A percentile compares a stretch with the other conserved stretches of the same genome.
Evolutionary conservation across 2,888 invertebrate species (phyloP).

Genomic region (Xestia ashworthii): DNA sequence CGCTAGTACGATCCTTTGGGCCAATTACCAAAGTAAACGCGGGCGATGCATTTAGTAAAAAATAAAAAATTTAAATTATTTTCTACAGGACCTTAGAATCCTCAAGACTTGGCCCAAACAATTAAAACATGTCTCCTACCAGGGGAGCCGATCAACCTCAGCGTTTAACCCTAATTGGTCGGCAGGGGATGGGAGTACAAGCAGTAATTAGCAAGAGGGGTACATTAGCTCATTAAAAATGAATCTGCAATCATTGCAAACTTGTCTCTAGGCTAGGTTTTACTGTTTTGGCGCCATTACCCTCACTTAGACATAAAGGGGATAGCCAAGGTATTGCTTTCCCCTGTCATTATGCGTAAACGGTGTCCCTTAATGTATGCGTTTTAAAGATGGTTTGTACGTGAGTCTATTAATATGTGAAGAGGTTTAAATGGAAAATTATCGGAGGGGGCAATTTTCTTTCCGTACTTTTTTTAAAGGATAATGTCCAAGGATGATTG

Average conservation of each 20-base stretch:
- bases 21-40: too few species aligned
- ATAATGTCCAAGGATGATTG: not conserved
- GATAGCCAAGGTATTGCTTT: constrained; percentile 1
- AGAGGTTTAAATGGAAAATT: constrained; percentile 39
- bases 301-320: constrained; percentile 39
- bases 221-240: constrained; percentile 50
- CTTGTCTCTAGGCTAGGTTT: constrained; percentile 34
- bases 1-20: too few species aligned
- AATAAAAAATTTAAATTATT: not conserved
- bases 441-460: not conserved
- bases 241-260: constrained; percentile 27
- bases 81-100: not conserved
- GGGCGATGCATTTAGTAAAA: too few species aligned
- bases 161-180: constrained; percentile 38
- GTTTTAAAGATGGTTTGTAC: constrained; percentile 36
- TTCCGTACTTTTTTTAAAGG: not conserved
- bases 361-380: constrained; percentile 15
- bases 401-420: constrained; percentile 22
- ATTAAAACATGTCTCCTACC: not conserved
- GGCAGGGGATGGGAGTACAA: constrained; percentile 12
- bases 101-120: constrained; percentile 3
- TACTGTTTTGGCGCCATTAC: constrained; percentile 36
- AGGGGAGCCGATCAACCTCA: constrained; percentile 4
- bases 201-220: constrained; percentile 16
- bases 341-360: constrained; percentile 47